Conservation (phyloP, 1,140 invertebrate genomes). For the Pseudoatta argentina region DNA sequence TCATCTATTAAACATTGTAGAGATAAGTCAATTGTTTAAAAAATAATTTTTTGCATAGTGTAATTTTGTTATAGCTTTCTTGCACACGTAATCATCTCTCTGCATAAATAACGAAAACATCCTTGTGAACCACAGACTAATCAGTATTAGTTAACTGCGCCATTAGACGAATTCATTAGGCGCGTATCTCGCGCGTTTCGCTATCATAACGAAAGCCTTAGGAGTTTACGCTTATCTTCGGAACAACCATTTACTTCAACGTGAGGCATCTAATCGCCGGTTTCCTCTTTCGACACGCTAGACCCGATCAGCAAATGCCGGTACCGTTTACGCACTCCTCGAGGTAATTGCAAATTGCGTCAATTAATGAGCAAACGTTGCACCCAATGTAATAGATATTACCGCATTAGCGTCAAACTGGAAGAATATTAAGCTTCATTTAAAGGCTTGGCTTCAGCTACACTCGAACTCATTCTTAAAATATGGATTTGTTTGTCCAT, state of each 20-base stretch:
- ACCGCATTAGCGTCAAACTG: constrained; percentile 13
- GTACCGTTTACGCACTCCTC: neutral
- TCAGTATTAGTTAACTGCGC: constrained; percentile 50
- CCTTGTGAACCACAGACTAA: constrained; percentile 17
- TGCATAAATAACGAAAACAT: constrained; percentile 55
- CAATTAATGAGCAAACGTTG: constrained; percentile 27
- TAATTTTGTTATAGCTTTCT: constrained; percentile 2
- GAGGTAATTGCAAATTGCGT: constrained; percentile 26
- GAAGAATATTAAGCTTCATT: neutral
- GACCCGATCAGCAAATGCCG: constrained; percentile 5
- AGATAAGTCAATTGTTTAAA: too few species aligned
- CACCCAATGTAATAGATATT: constrained; percentile 29
- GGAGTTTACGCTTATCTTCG: constrained; percentile 46
- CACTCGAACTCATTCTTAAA: constrained; percentile 5
- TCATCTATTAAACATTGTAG: too few species aligned
- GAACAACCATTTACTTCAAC: constrained; percentile 17
- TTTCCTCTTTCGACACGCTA: constrained; percentile 39
- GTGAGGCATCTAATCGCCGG: constrained; percentile 28
- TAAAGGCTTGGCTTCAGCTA: neutral
- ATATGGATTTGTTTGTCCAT: neutral
- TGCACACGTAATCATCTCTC: constrained; percentile 14
- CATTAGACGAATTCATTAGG: constrained; percentile 60
- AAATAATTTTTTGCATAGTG: too few species aligned
- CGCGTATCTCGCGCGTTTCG: constrained; percentile 5
- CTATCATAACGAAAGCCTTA: constrained; percentile 55